Conservation (phyloP, 2,113 vertebrate species). For the Notiomystis cincta region DNA sequence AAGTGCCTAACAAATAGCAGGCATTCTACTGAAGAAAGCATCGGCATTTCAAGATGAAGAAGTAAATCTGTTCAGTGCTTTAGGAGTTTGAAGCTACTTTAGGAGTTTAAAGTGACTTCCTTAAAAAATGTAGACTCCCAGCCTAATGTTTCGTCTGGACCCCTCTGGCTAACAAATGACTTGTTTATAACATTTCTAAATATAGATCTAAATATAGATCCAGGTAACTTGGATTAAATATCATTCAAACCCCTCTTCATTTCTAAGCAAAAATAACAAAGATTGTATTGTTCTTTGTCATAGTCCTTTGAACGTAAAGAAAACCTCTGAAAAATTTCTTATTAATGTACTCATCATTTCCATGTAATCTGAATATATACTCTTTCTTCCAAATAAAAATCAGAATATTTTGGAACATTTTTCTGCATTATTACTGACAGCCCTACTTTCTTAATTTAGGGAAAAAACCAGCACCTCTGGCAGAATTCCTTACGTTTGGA, state of each 20-base stretch:
- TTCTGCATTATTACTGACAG: background rate
- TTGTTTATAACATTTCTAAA: constrained; percentile 57
- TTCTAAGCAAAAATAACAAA: background rate
- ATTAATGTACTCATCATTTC: background rate
- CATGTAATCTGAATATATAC: background rate
- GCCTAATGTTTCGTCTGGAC: constrained; percentile 6
- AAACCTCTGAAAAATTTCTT: background rate
- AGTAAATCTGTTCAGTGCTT: constrained; percentile 58
- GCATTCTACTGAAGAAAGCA: constrained; percentile 49
- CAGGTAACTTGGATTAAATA: constrained; percentile 38
- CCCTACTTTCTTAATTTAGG: background rate
- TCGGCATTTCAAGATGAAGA: constrained; percentile 53
- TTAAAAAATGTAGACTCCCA: constrained; percentile 35
- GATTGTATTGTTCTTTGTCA: background rate
- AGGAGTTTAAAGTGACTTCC: constrained; percentile 40
- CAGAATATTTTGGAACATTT: background rate
- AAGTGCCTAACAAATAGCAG: constrained; percentile 58
- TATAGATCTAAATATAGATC: constrained; percentile 40
- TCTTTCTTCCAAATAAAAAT: background rate
- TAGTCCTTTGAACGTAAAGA: background rate
- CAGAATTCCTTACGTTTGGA: background rate
- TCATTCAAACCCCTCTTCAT: background rate
- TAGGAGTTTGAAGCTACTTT: constrained; percentile 47
- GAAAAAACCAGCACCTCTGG: background rate
- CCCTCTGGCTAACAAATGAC: constrained; percentile 53